phyloP scores from a whole-genome alignment of 2,797 vertebrate genomes.

The Nannoperca obscura region DNA sequence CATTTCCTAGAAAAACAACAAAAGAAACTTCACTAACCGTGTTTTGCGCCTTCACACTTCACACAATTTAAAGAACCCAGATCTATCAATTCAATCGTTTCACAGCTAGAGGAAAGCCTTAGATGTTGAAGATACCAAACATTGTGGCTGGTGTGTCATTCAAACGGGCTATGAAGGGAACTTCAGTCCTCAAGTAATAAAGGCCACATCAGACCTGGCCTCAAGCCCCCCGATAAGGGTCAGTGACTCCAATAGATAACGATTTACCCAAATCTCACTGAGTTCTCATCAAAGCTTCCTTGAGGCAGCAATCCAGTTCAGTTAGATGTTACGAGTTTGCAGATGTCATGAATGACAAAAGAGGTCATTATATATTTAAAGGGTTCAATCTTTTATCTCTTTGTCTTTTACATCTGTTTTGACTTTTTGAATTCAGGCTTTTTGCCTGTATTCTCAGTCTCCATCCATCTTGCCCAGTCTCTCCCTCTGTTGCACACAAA shows the following conservation, averaged over 20 bases:
- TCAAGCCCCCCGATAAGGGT: constrained; percentile 25
- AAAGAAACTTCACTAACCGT: constrained; percentile 17
- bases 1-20: constrained; percentile 37
- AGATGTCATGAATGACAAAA: constrained; percentile 23
- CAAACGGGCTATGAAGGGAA: constrained; percentile 14
- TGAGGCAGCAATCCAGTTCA: constrained; percentile 38
- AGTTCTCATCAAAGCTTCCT: constrained; percentile 43
- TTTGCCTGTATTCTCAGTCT: constrained; percentile 21
- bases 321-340: constrained; percentile 23
- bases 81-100: constrained; percentile 21
- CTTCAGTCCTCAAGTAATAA: constrained; percentile 15
- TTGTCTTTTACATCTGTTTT: constrained; percentile 24
- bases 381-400: constrained; percentile 21
- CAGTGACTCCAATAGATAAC: constrained; percentile 38
- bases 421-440: not conserved
- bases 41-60: constrained; percentile 3
- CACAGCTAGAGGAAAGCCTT: constrained; percentile 4
- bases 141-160: constrained; percentile 32
- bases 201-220: constrained; percentile 21
- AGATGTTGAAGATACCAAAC: constrained; percentile 24
- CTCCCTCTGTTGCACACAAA: not conserved
- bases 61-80: constrained; percentile 28
- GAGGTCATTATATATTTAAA: not conserved
- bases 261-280: constrained; percentile 43
- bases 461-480: constrained; percentile 12